Evolutionary conservation across 2,797 vertebrate genomes (phyloP).

Genomic region (Neostethus bicornis): DNA sequence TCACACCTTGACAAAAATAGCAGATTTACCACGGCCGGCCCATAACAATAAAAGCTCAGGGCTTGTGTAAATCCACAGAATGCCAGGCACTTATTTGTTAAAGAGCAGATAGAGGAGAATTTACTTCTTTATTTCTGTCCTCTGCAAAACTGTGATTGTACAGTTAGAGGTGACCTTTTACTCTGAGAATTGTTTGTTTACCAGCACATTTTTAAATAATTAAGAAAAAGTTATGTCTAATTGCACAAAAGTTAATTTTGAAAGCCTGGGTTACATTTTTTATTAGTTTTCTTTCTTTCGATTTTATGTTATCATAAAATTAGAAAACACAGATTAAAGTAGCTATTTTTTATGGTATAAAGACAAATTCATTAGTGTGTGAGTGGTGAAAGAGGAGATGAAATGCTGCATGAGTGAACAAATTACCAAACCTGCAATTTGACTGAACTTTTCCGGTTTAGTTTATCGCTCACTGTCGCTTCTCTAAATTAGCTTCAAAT

Average conservation of each 20-base stretch:
- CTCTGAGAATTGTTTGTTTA: conserved; percentile 51
- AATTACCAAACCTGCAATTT: conserved; percentile 27
- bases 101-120: conserved; percentile 55
- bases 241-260: conserved; percentile 10
- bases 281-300: conserved; percentile 3
- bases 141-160: conserved; percentile 37
- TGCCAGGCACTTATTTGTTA: conserved; percentile 57
- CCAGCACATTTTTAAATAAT: conserved; percentile 22
- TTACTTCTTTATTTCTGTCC: conserved; percentile 36
- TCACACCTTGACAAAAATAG: conserved; percentile 71
- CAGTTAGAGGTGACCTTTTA: conserved; percentile 48
- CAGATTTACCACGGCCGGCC: conserved; percentile 67
- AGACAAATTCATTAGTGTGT: conserved; percentile 31
- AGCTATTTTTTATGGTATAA: conserved; percentile 24
- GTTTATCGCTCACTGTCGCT: conserved; percentile 24
- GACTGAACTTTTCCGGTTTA: conserved; percentile 32
- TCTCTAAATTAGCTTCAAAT: conserved; percentile 32
- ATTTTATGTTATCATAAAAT: conserved; percentile 26
- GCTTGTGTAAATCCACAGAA: conserved; percentile 66
- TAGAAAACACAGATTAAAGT: conserved; percentile 31
- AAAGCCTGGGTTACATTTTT: conserved; percentile 30
- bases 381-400: conserved; percentile 34
- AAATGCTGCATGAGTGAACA: conserved; percentile 15
- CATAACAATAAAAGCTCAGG: conserved; percentile 58
- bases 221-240: conserved; percentile 37